Evolutionary conservation across 2,888 invertebrate genomes (phyloP), one percentile per base, ranked within the genome.

Genomic region (Neuroscelio doddi): DNA sequence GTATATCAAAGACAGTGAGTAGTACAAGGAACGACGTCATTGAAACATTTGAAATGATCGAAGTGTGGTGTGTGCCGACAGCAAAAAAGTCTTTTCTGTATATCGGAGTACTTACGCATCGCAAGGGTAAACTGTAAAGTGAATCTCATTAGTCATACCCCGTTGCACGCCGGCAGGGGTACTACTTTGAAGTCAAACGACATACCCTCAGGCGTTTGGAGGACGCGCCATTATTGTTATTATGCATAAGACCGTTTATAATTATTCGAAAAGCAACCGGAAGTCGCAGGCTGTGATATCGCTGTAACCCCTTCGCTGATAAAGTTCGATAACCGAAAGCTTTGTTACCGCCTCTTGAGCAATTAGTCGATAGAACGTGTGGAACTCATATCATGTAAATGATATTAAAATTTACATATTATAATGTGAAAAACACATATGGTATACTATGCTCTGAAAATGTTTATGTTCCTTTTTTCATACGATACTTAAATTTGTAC

Each of bases 121-220:
- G 63, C 66, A 71, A 73, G 79, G 76, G 74, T 76, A 78, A 76
- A 79, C 75, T 73, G 78, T 78, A 80, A 81, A 82, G 81, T 82
- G 83, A 83, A 84, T 84, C 83, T 81, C 82, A 83, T 83, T 81
- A 80, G 76, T 80, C 76, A 72, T 77, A 74, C 72, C 70, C 72
- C 73, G 78, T 64, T 76, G 76, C 76, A 74, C 71, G 61, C 67
- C 63, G 71, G 59, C 71, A 64, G 62, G 74, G 71, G 73, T 72
- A 75, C 73, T 71, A 75, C 78, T 79, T 80, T 79, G 77, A 79
- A 78, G 75, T 79, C 75, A 70, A 76, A 72, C 72, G 73, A 68
- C 71, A 68, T 71, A 67, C 70, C 73, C 72, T 64, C 61, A 56
- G 71, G 76, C 73, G 64, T 64, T 68, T 64, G 65, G 68, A 59